Evolutionary conservation across 2,113 vertebrate species (phyloP), one percentile per base, ranked within the genome.

Genomic region (Chroicocephalus ridibundus): DNA sequence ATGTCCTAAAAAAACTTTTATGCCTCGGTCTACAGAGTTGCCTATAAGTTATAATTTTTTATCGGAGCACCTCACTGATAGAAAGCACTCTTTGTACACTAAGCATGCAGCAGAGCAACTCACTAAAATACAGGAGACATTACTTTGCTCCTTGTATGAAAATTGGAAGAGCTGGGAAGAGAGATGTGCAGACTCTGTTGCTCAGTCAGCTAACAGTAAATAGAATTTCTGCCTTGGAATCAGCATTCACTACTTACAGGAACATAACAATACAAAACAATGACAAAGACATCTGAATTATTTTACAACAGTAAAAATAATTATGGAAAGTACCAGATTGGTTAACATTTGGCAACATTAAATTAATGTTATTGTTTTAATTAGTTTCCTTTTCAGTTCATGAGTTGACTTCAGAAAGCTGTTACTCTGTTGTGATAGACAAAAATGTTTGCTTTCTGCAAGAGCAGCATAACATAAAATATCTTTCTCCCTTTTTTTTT

Each of bases 311-410:
- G 66, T 80, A 93, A 94, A 95, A 95, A 69, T 89, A 94, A 91
- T 93, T 80, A 70, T 51, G 89, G 84, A 76, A 89, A 97, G 88
- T 94, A 95, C 81, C 49, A 91, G 49, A 64, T 1, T n/a, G 40
- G 80, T 93, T 94, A 94, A 89, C 34, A 54, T 91, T 91, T 96
- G 83, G 93, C 91, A 93, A 32, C 21, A 49, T 44, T 44, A 69
- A 82, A 88, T 82, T 87, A 91, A 77, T 62, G 87, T 54, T 90
- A 62, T 91, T 95, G 54, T 70, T 97, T 93, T 87, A 96, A 94
- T 93, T 95, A 75, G 15, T n/a, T 54, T 94, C 76, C 61, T 82
- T 87, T 96, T 94, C 89, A 93, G 57, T 77, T 94, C 91, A 69
- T 19, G 54, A 82, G 51, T 34, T 75, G 60, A 93, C 89, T 94